A percentile compares a stretch with the other conserved stretches of the same genome.
phyloP scores from a whole-genome alignment of 2,888 invertebrate genomes.

The Oligia fasciuncula region DNA sequence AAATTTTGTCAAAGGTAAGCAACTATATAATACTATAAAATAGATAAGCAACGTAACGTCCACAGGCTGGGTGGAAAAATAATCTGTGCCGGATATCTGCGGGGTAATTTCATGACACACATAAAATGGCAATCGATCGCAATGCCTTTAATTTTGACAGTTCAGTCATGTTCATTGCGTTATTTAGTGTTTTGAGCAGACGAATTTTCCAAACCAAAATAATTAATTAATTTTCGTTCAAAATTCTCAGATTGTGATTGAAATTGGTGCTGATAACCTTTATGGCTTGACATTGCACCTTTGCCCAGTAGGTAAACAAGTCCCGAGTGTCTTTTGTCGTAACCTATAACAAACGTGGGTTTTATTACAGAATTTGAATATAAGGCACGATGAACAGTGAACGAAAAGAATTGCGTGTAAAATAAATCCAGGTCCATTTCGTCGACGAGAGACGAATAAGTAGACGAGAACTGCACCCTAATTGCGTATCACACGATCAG shows the following conservation, averaged over 20 bases:
- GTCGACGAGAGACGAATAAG: no score
- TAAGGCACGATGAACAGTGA: neutral
- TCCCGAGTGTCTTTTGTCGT: neutral
- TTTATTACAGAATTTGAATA: slow-evolving; percentile 2
- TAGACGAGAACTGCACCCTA: neutral
- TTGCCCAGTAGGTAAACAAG: neutral
- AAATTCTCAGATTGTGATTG: neutral
- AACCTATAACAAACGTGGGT: neutral
- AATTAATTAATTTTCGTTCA: neutral
- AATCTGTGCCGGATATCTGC: neutral
- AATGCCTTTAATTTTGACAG: neutral
- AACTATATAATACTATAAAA: no score
- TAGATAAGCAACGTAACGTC: neutral
- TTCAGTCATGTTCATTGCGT: neutral
- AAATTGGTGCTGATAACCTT: neutral
- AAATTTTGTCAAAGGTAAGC: neutral
- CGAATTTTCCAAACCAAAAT: neutral
- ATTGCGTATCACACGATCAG: neutral
- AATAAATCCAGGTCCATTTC: neutral
- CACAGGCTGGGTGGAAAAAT: neutral
- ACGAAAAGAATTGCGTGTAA: neutral
- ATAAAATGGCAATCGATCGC: neutral
- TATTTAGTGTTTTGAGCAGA: neutral
- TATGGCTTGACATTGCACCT: neutral
- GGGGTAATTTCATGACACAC: neutral